Evolutionary conservation across 1,140 invertebrate species (phyloP).

Genomic region (Drosophila repletoides): DNA sequence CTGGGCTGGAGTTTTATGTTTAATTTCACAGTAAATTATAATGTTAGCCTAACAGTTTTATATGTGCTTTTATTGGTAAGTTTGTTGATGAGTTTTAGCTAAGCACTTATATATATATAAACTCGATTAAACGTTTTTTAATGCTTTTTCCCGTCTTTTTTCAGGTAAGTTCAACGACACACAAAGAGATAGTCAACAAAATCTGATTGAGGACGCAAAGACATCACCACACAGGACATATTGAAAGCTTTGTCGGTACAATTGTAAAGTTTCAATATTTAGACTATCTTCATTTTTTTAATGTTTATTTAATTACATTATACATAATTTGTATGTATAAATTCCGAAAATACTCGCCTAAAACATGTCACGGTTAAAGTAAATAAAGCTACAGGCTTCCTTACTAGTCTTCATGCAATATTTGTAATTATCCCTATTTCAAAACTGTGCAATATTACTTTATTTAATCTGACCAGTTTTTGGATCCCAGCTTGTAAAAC

Average conservation of each 20-base stretch:
- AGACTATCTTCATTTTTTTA: background rate
- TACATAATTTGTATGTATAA: background rate
- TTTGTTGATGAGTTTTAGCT: too few relatives aligned
- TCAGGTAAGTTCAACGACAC: constrained; percentile 36
- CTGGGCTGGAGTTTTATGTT: constrained; percentile 24
- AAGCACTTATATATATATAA: too few relatives aligned
- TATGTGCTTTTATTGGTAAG: constrained; percentile 32
- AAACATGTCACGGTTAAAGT: background rate
- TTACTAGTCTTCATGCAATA: too few relatives aligned
- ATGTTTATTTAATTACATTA: background rate
- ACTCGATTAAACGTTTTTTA: constrained; percentile 48
- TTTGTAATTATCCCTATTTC: too few relatives aligned
- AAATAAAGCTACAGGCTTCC: background rate
- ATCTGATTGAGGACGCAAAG: constrained; percentile 8
- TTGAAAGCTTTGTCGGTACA: background rate
- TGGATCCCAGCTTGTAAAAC: too few relatives aligned
- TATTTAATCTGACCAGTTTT: too few relatives aligned
- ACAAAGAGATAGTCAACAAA: constrained; percentile 1
- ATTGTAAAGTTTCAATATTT: background rate
- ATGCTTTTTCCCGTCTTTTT: constrained; percentile 34
- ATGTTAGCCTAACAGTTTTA: too few relatives aligned
- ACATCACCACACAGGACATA: background rate
- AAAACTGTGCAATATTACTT: too few relatives aligned
- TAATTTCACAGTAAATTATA: constrained; percentile 43
- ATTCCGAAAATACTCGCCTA: background rate